Base-by-base conservation (phyloP, 2,888 invertebrate genomes). In the Trachelus troglodyta region DNA sequence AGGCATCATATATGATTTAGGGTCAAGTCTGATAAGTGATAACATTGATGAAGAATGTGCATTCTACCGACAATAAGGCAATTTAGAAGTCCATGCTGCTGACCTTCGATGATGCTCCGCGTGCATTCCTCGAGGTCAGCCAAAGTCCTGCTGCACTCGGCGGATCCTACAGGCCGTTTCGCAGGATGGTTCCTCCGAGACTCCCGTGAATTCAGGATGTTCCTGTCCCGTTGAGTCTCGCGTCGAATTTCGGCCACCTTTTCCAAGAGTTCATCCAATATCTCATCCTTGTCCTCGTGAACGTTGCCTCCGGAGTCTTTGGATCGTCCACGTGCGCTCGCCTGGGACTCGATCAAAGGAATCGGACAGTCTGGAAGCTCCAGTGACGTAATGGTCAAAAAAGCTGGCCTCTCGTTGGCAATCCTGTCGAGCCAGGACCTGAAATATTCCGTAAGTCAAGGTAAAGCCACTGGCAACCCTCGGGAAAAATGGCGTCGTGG, bases 331-430 rank as follows among this genome's bases (percentile, higher is more conserved):
- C 89, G 87, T 31, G 85, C 85, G 73, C 85, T 88, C 12, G 87
- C 85, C 78, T 88, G 89, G 0, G 87, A 90, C 31, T 90, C 89
- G 80, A 90, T 88, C 82, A 90, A 77, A 12, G 90, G 90, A 69
- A 90, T 85, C 73, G 90, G 86, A 69, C 87, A 89, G 71, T 90
- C 89, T 35, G 90, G 90, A 69, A 90, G 85, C 78, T 90, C 87
- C 76, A 90, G 78, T 3, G 90, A 90, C 69, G 89, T 89, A 79
- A 90, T 89, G 77, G 90, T 90, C 76, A 90, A 82, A 79, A 89
- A 87, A 9, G 90, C 87, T 12, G 87, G 89, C 11, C 84, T 85
- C 75, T 90, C 90, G 31, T 86, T 88, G 73, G 87, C 86, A 30
- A 88, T 81, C 40, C 84, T 83, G 73, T 89, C 86, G 34, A 89